Conservation (phyloP, 2,888 invertebrate species). For the Pegoplata infirma region DNA sequence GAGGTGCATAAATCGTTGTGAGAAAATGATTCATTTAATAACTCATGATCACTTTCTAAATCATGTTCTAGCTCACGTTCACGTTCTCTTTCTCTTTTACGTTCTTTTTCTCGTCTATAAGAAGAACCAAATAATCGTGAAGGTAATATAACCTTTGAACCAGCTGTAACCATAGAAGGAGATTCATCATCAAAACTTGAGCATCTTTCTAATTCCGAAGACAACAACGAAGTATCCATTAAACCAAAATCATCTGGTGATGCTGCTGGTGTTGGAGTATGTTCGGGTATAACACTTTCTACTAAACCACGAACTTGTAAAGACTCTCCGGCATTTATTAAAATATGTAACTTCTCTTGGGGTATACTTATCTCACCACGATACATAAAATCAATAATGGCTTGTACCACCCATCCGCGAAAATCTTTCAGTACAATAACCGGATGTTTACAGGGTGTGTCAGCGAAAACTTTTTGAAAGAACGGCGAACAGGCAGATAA, state of each 20-base stretch:
- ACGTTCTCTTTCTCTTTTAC: slow-evolving; percentile 65
- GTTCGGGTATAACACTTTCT: slow-evolving; percentile 80
- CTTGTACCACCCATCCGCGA: slow-evolving; percentile 92
- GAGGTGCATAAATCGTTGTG: slow-evolving; percentile 82
- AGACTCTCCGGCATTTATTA: slow-evolving; percentile 93
- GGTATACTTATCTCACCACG: slow-evolving; percentile 94
- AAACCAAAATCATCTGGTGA: slow-evolving; percentile 76
- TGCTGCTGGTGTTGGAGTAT: slow-evolving; percentile 77
- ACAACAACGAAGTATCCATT: slow-evolving; percentile 73
- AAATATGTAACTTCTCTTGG: slow-evolving; percentile 88
- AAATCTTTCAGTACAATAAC: slow-evolving; percentile 95
- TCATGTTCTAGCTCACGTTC: slow-evolving; percentile 72
- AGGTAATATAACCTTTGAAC: slow-evolving; percentile 75
- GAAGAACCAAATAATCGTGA: slow-evolving; percentile 75
- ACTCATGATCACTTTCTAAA: slow-evolving; percentile 75
- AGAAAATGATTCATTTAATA: slow-evolving; percentile 69
- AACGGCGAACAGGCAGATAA: slow-evolving; percentile 93
- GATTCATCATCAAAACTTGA: slow-evolving; percentile 79
- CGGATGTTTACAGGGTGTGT: slow-evolving; percentile 95
- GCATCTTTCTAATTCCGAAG: slow-evolving; percentile 74
- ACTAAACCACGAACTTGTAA: slow-evolving; percentile 90
- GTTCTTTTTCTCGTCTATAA: slow-evolving; percentile 70
- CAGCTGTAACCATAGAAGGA: slow-evolving; percentile 76
- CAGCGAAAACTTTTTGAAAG: slow-evolving; percentile 92
- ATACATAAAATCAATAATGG: slow-evolving; percentile 96